Conservation (phyloP, 1,140 invertebrate species). For the Popillia japonica region DNA sequence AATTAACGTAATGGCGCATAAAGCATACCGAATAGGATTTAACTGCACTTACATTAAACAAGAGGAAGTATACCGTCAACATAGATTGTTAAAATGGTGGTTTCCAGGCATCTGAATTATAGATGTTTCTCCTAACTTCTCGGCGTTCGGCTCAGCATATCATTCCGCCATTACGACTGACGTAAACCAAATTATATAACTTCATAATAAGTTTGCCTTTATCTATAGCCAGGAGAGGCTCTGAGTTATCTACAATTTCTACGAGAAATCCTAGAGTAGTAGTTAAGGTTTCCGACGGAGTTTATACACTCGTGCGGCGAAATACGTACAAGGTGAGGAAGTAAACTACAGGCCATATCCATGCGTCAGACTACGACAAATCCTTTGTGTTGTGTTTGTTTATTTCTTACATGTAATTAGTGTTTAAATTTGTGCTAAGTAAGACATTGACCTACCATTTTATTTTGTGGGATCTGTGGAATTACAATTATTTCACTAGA, state of each 20-base stretch:
- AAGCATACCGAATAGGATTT: background rate
- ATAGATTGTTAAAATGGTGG: conserved; percentile 26
- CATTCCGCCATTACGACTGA: conserved; percentile 31
- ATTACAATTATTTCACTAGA: too few species aligned
- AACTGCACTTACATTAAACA: background rate
- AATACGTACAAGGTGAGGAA: too few species aligned
- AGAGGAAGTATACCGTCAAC: conserved; percentile 7
- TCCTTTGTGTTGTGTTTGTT: too few species aligned
- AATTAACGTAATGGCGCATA: background rate
- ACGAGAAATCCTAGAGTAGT: background rate
- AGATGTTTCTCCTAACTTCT: conserved; percentile 26
- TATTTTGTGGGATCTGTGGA: too few species aligned
- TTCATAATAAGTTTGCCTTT: conserved; percentile 27
- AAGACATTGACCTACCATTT: too few species aligned
- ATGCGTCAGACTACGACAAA: too few species aligned
- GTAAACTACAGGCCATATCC: too few species aligned
- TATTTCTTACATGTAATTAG: too few species aligned
- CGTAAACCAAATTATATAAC: conserved; percentile 34
- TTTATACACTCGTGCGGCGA: background rate
- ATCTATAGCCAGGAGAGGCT: conserved; percentile 4
- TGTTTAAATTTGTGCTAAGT: too few species aligned
- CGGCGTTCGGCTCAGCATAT: conserved; percentile 17
- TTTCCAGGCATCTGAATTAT: conserved; percentile 35
- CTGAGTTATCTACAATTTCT: conserved; percentile 10
- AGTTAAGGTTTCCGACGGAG: background rate